Percentiles rank a stretch among this genome's conserved stretches.
These are phyloP conservation scores for Gryon sp. DNA, from an alignment of 1,140 invertebrate species.

Conservation along the genomic window DNA sequence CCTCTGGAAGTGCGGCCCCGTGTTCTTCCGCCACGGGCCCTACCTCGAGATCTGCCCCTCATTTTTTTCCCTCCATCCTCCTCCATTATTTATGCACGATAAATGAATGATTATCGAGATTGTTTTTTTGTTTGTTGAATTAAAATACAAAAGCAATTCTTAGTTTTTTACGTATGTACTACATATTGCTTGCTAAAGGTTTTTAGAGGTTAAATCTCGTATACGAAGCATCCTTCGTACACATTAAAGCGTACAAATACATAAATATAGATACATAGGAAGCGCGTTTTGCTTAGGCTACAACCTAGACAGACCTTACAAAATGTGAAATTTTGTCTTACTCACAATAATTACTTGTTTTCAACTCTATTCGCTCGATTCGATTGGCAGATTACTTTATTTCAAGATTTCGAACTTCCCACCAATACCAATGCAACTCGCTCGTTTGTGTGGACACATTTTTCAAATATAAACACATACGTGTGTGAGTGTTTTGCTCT, in stretches of 20 bases:
- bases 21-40: slow-evolving; percentile 85
- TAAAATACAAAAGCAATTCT: slow-evolving; percentile 12
- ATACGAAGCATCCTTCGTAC: background rate
- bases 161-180: slow-evolving; percentile 13
- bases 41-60: slow-evolving; percentile 80
- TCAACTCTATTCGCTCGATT: slow-evolving; percentile 1
- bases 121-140: no score
- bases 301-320: background rate
- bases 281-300: background rate
- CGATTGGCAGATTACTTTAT: slow-evolving; percentile 21
- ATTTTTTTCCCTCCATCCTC: slow-evolving; percentile 75
- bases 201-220: slow-evolving; percentile 28
- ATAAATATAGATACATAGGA: slow-evolving; percentile 4
- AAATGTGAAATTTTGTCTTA: slow-evolving; percentile 3
- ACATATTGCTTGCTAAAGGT: slow-evolving; percentile 13
- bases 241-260: background rate
- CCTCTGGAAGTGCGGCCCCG: slow-evolving; percentile 83
- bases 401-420: slow-evolving; percentile 22
- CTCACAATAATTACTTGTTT: slow-evolving; percentile 14
- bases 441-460: no score
- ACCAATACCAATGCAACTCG: background rate
- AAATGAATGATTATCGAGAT: slow-evolving; percentile 22
- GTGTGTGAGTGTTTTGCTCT: no score
- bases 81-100: slow-evolving; percentile 68
- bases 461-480: no score